These are phyloP conservation scores for Cephus pygmeus DNA, from an alignment of 2,888 invertebrate genomes.

Conservation along the genomic window DNA sequence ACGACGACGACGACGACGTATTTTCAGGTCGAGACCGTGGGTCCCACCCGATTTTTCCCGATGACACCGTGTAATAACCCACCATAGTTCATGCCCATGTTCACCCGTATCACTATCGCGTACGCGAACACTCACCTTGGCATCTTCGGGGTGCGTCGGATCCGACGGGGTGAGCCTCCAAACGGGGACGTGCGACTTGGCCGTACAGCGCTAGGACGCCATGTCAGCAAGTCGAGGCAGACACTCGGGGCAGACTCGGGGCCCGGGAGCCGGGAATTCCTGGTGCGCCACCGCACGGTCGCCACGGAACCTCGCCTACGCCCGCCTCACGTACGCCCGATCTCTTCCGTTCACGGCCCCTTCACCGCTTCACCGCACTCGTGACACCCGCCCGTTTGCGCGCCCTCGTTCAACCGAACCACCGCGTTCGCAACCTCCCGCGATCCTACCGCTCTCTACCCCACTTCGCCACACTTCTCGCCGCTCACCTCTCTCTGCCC, in stretches of 20 bases:
- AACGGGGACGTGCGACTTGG: slow-evolving; percentile 46
- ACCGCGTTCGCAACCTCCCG: slow-evolving; percentile 43
- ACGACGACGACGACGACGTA: background rate
- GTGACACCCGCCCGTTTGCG: slow-evolving; percentile 46
- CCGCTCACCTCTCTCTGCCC: slow-evolving; percentile 26
- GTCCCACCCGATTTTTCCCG: slow-evolving; percentile 34
- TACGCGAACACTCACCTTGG: slow-evolving; percentile 51
- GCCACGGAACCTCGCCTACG: slow-evolving; percentile 60
- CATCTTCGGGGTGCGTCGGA: slow-evolving; percentile 50
- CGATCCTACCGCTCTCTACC: slow-evolving; percentile 42
- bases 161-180: slow-evolving; percentile 44
- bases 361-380: slow-evolving; percentile 46
- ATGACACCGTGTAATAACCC: slow-evolving; percentile 28
- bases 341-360: slow-evolving; percentile 49
- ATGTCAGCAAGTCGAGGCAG: slow-evolving; percentile 60
- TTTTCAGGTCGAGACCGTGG: slow-evolving; percentile 40
- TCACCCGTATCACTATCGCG: slow-evolving; percentile 9
- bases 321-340: slow-evolving; percentile 44
- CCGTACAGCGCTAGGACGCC: slow-evolving; percentile 61
- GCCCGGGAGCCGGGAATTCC: slow-evolving; percentile 40
- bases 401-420: slow-evolving; percentile 58
- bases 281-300: slow-evolving; percentile 58
- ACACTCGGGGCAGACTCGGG: slow-evolving; percentile 20
- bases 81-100: background rate
- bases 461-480: slow-evolving; percentile 21